These are phyloP conservation scores for Hoplostethus atlanticus DNA, from an alignment of 2,797 vertebrate genomes.

Conservation along the genomic window DNA sequence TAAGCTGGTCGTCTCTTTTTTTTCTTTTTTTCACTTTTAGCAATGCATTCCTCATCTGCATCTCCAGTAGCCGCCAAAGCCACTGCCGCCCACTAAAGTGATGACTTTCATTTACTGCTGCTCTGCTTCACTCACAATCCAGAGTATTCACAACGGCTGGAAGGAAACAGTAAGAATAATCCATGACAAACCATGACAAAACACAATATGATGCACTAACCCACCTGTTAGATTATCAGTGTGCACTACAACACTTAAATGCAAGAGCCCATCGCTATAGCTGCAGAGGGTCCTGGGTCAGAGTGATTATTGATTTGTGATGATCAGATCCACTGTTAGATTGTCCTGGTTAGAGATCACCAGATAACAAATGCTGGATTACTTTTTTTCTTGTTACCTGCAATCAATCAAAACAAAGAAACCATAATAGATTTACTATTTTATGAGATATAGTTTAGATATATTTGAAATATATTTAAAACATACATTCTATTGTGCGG, in stretches of 20 bases:
- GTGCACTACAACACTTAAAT: conserved; percentile 38
- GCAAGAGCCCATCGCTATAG: too few relatives aligned
- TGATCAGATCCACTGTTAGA: too few relatives aligned
- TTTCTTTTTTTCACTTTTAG: conserved; percentile 51
- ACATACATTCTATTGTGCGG: background rate
- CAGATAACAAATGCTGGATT: conserved; percentile 14
- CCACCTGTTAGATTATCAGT: conserved; percentile 50
- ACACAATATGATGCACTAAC: conserved; percentile 35
- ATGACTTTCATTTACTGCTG: conserved; percentile 61
- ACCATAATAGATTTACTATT: background rate
- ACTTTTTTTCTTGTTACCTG: conserved; percentile 1
- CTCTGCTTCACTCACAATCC: conserved; percentile 34
- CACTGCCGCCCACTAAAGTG: conserved; percentile 33
- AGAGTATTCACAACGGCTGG: too few relatives aligned
- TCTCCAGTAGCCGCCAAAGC: conserved; percentile 29
- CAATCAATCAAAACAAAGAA: conserved; percentile 13
- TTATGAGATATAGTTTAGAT: background rate
- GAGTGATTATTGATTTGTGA: too few relatives aligned
- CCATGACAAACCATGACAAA: conserved; percentile 29
- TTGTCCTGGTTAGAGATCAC: background rate
- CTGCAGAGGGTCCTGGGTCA: too few relatives aligned
- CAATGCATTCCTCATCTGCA: conserved; percentile 53
- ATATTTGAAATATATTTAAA: conserved; percentile 8
- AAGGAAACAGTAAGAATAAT: conserved; percentile 10
- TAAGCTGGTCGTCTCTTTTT: conserved; percentile 41